phyloP scores from a whole-genome alignment of 2,888 invertebrate species.

The Lathronympha strigana region DNA sequence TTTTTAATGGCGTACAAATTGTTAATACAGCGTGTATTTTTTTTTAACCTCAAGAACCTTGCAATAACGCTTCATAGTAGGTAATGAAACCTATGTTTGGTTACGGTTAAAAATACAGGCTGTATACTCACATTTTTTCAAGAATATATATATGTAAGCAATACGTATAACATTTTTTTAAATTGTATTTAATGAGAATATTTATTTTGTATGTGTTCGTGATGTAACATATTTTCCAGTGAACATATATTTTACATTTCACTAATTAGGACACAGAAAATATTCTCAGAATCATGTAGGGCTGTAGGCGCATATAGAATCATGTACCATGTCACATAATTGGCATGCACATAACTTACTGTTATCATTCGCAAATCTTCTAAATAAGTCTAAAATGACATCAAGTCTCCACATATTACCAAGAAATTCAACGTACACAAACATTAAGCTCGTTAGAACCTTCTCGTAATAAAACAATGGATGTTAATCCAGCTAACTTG shows the following conservation, averaged over 20 bases:
- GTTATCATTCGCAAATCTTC: constrained; percentile 35
- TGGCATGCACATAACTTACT: constrained; percentile 34
- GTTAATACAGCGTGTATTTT: not conserved
- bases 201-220: too few relatives aligned
- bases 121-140: too few relatives aligned
- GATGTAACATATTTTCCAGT: too few relatives aligned
- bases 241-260: not conserved
- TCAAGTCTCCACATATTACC: constrained; percentile 42
- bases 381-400: constrained; percentile 38
- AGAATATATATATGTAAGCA: too few relatives aligned
- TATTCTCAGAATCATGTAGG: not conserved
- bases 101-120: too few relatives aligned
- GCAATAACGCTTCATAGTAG: too few relatives aligned
- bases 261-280: too few relatives aligned
- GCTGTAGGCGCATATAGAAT: not conserved
- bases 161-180: too few relatives aligned
- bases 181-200: too few relatives aligned
- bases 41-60: too few relatives aligned
- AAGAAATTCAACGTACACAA: constrained; percentile 46
- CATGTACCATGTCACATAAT: constrained; percentile 10
- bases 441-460: constrained; percentile 4
- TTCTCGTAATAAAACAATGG: not conserved
- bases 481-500: not conserved
- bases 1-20: not conserved
- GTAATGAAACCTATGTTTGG: too few relatives aligned